These are phyloP conservation scores for Nasonovia ribisnigri DNA, from an alignment of 2,888 invertebrate genomes.

Conservation along the genomic window DNA sequence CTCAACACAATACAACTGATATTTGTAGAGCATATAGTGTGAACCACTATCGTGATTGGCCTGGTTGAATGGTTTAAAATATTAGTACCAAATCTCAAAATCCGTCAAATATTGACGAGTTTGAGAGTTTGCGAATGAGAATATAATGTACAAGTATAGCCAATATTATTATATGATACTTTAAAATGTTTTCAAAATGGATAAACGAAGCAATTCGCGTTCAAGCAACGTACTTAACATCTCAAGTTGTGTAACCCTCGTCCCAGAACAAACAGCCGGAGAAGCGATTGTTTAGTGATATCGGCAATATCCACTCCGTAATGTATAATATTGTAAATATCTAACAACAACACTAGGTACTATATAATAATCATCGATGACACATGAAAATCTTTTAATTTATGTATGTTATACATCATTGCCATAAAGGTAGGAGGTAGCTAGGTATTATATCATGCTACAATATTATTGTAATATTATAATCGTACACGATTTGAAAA, in stretches of 20 bases:
- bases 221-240: neutral
- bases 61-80: no score
- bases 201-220: neutral
- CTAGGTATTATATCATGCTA: neutral
- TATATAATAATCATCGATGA: neutral
- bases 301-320: neutral
- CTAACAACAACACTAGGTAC: neutral
- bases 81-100: no score
- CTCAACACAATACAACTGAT: no score
- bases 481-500: neutral
- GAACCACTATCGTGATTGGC: no score
- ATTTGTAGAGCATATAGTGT: no score
- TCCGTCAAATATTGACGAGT: no score
- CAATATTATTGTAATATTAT: no score
- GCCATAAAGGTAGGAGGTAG: neutral
- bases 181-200: neutral
- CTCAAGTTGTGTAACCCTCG: neutral
- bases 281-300: neutral
- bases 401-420: neutral
- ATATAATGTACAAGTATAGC: no score
- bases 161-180: neutral
- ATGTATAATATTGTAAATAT: neutral
- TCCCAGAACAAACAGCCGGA: neutral
- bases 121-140: no score
- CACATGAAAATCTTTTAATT: neutral